Evolutionary conservation across 2,113 vertebrate genomes (phyloP).

Genomic region (Trematocara variabile): DNA sequence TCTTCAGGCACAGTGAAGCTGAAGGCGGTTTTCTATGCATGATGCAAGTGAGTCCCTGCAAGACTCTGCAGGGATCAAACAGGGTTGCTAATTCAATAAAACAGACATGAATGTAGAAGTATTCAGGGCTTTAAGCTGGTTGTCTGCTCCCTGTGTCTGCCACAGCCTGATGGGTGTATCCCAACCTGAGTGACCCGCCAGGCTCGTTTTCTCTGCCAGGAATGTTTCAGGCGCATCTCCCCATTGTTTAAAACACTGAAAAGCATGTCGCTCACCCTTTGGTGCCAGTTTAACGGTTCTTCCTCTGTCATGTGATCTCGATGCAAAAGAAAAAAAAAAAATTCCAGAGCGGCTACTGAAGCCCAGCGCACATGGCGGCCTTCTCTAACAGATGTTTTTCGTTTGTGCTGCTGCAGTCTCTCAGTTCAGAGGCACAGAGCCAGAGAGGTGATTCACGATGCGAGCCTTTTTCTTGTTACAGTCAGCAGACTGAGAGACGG

Average conservation of each 20-base stretch:
- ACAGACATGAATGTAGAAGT: slow-evolving; percentile 2
- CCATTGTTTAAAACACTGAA: slow-evolving; percentile 19
- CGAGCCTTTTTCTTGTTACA: slow-evolving; percentile 58
- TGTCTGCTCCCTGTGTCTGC: neutral
- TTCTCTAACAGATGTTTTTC: slow-evolving; percentile 74
- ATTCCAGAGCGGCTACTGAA: slow-evolving; percentile 64
- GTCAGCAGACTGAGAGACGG: slow-evolving; percentile 38
- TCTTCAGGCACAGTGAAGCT: neutral
- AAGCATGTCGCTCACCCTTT: slow-evolving; percentile 8
- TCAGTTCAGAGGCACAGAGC: slow-evolving; percentile 52
- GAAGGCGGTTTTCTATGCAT: neutral
- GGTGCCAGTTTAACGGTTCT: slow-evolving; percentile 38
- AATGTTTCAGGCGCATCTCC: neutral
- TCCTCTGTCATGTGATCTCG: slow-evolving; percentile 65
- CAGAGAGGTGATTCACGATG: slow-evolving; percentile 72
- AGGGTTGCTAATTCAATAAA: neutral
- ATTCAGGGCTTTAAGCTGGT: neutral
- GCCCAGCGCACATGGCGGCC: slow-evolving; percentile 63
- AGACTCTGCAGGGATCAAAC: slow-evolving; percentile 3
- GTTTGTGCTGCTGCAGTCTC: slow-evolving; percentile 67
- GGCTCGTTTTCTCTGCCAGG: neutral
- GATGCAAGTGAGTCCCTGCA: neutral
- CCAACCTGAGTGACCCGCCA: neutral
- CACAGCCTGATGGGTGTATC: slow-evolving; percentile 18
- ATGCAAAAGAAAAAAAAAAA: slow-evolving; percentile 28